phyloP scores from a whole-genome alignment of 2,888 invertebrate genomes.

The Brachypalpus laphriformis region DNA sequence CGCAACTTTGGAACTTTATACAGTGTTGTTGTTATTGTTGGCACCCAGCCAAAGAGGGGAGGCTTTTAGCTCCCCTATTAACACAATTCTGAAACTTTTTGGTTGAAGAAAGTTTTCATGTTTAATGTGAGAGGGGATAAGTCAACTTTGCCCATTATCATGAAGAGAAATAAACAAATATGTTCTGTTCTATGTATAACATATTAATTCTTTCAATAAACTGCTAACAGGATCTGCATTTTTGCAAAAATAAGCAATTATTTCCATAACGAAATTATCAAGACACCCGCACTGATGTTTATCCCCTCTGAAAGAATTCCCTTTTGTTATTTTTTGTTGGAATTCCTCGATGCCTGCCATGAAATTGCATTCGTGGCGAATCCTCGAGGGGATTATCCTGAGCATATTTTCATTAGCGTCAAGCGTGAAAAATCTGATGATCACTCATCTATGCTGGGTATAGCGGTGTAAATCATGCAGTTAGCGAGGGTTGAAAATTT shows the following conservation, averaged over 20 bases:
- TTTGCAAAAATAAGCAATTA: conserved; percentile 52
- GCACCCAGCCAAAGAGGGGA: conserved; percentile 6
- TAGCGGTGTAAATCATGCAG: conserved; percentile 67
- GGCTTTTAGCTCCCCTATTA: conserved; percentile 23
- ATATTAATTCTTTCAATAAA: conserved; percentile 3
- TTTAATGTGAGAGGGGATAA: not conserved
- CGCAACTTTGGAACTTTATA: conserved; percentile 41
- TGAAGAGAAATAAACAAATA: conserved; percentile 25
- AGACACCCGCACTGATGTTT: conserved; percentile 45
- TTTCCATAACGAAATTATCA: conserved; percentile 66
- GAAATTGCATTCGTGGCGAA: conserved; percentile 62
- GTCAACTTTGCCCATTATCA: conserved; percentile 12
- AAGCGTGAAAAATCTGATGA: conserved; percentile 74
- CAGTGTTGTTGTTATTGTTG: conserved; percentile 14
- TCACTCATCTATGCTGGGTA: conserved; percentile 62
- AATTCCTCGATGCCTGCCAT: conserved; percentile 62
- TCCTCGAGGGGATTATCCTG: conserved; percentile 64
- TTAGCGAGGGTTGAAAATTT: conserved; percentile 58
- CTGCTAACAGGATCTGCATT: not conserved
- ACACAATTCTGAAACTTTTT: conserved; percentile 47
- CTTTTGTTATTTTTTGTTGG: conserved; percentile 15
- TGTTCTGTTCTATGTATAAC: not conserved
- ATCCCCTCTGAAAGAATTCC: no score
- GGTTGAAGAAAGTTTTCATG: conserved; percentile 10
- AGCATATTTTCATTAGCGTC: conserved; percentile 74